Percentiles rank a stretch among this genome's conserved stretches.
phyloP scores from a whole-genome alignment of 2,888 invertebrate genomes.

The Artemia sinica region DNA sequence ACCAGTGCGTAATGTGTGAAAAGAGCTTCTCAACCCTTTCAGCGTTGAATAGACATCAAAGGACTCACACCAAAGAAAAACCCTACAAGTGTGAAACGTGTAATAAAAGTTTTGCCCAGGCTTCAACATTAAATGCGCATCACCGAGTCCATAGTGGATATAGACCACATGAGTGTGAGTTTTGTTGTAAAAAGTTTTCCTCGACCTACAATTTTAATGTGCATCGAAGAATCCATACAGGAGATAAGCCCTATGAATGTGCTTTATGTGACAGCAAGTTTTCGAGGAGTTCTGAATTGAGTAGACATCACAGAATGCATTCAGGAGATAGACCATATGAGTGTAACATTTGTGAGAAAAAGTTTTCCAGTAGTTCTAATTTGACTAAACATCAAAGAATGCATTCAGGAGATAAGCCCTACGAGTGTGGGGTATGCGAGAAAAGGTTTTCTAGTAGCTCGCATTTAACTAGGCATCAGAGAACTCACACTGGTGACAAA shows the following conservation, averaged over 20 bases:
- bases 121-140: too few relatives aligned
- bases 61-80: too few relatives aligned
- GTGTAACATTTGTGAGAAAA: slow-evolving; percentile 15
- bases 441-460: slow-evolving; percentile 15
- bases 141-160: too few relatives aligned
- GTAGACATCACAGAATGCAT: neutral
- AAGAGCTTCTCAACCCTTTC: too few relatives aligned
- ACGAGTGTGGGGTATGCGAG: slow-evolving; percentile 13
- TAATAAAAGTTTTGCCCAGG: too few relatives aligned
- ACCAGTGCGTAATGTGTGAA: too few relatives aligned
- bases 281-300: neutral
- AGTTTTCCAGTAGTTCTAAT: neutral
- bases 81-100: too few relatives aligned
- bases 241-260: slow-evolving; percentile 7
- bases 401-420: slow-evolving; percentile 14
- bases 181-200: too few relatives aligned
- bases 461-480: neutral
- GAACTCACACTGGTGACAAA: slow-evolving; percentile 17
- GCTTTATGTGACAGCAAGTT: slow-evolving; percentile 7
- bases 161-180: too few relatives aligned
- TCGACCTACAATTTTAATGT: too few relatives aligned
- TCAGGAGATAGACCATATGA: slow-evolving; percentile 14
- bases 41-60: too few relatives aligned
- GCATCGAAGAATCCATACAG: slow-evolving; percentile 7
- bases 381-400: slow-evolving; percentile 4